Evolutionary conservation across 2,797 vertebrate species (phyloP).

Genomic region (Taeniopygia guttata): DNA sequence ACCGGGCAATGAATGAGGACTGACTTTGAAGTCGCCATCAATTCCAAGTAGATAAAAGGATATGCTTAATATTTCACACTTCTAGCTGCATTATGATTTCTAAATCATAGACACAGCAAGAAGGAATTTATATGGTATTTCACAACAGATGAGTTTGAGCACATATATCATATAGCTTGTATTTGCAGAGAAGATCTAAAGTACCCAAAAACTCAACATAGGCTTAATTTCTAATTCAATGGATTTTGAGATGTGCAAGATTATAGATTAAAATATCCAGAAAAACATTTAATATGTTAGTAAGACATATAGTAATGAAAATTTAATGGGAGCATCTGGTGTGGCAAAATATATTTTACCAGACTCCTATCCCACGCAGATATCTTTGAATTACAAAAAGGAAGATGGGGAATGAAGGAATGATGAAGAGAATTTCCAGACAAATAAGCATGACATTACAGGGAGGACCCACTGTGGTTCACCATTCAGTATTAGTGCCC

Average conservation of each 20-base stretch:
- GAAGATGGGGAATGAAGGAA: rapidly evolving
- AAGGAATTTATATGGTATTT: conserved; percentile 5
- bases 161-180: background rate
- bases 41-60: conserved; percentile 43
- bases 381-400: background rate
- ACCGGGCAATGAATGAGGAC: conserved; percentile 42
- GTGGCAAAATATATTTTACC: background rate
- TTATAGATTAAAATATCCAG: background rate
- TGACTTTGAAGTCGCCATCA: conserved; percentile 37
- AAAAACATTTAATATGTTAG: background rate
- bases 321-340: background rate
- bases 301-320: background rate
- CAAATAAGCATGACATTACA: background rate
- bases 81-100: background rate
- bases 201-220: background rate
- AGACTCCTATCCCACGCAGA: background rate
- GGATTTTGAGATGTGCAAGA: background rate
- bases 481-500: background rate
- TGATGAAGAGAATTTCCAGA: background rate
- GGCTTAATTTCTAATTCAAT: background rate
- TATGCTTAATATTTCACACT: conserved; percentile 42
- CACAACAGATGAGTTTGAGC: background rate
- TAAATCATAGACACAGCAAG: background rate
- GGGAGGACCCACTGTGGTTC: background rate
- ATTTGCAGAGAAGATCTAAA: background rate